A percentile compares a stretch with the other conserved stretches of the same genome.
Evolutionary conservation across 1,140 invertebrate species (phyloP).

Genomic region (Drosophila novamexicana): DNA sequence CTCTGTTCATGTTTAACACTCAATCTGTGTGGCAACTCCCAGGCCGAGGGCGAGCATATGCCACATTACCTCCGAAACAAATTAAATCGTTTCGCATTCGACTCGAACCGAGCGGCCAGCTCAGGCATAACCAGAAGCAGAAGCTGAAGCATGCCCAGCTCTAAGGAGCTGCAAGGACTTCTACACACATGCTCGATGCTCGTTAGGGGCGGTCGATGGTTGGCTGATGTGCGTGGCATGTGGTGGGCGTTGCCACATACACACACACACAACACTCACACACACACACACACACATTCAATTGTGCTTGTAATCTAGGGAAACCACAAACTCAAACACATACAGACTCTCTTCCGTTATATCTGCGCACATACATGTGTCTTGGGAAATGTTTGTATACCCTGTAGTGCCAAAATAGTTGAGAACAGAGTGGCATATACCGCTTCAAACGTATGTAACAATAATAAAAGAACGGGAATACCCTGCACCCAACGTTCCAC

Average conservation of each 20-base stretch:
- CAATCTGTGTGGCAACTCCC: constrained; percentile 72
- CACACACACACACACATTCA: constrained; percentile 33
- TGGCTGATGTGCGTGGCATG: constrained; percentile 55
- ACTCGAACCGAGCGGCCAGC: constrained; percentile 48
- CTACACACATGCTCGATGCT: constrained; percentile 46
- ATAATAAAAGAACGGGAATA: too few species aligned
- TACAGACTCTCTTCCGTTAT: constrained; percentile 19
- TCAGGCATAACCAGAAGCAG: constrained; percentile 37
- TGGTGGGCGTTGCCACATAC: constrained; percentile 53
- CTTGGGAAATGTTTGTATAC: constrained; percentile 46
- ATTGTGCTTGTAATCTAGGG: constrained; percentile 61
- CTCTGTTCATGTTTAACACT: constrained; percentile 67
- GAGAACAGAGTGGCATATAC: not conserved
- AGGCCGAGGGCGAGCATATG: constrained; percentile 51
- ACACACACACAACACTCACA: constrained; percentile 14
- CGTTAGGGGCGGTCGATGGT: constrained; percentile 69
- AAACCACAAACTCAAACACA: constrained; percentile 49
- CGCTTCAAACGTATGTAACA: too few species aligned
- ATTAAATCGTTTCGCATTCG: constrained; percentile 77
- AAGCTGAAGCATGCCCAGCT: not conserved
- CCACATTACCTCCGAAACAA: constrained; percentile 79
- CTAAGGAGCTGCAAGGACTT: constrained; percentile 19
- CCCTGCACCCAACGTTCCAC: too few species aligned
- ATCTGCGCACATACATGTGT: constrained; percentile 32
- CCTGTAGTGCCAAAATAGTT: not conserved